phyloP scores from a whole-genome alignment of 2,888 invertebrate genomes.

The Gymnoscelis rufifasciata region DNA sequence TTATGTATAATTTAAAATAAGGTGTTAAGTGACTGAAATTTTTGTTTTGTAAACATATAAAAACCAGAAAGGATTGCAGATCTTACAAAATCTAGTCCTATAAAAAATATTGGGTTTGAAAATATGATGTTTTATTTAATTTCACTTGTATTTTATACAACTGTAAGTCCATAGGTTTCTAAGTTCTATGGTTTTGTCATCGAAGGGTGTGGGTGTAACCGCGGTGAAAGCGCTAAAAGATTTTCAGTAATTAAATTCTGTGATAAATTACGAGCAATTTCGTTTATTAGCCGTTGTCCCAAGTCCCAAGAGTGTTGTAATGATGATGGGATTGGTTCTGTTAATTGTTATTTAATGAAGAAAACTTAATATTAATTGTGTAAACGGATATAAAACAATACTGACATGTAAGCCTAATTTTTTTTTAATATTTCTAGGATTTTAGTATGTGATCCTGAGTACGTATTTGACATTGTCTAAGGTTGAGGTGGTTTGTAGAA shows the following conservation, averaged over 20 bases:
- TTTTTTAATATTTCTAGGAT: too few species aligned
- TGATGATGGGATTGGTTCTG: slow-evolving; percentile 5
- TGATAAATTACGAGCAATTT: slow-evolving; percentile 35
- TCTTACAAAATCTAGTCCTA: too few species aligned
- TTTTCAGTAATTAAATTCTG: slow-evolving; percentile 55
- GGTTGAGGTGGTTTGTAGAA: too few species aligned
- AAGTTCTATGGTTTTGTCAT: slow-evolving; percentile 8
- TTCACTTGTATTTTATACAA: not conserved
- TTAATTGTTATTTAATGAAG: slow-evolving; percentile 10
- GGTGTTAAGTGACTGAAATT: too few species aligned
- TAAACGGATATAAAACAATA: not conserved
- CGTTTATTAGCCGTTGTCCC: slow-evolving; percentile 30
- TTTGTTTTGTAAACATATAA: too few species aligned
- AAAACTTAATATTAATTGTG: not conserved
- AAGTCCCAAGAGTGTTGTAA: slow-evolving; percentile 20
- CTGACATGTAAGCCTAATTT: too few species aligned
- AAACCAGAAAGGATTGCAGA: too few species aligned
- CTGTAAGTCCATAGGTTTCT: not conserved
- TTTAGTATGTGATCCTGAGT: too few species aligned
- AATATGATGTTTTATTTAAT: not conserved
- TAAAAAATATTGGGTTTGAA: too few species aligned
- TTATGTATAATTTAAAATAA: too few species aligned
- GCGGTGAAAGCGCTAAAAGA: slow-evolving; percentile 45
- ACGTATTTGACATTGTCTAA: too few species aligned
- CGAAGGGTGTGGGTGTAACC: slow-evolving; percentile 34